These are phyloP conservation scores for Phalangium opilio DNA, from an alignment of 2,888 invertebrate species.

Conservation along the genomic window DNA sequence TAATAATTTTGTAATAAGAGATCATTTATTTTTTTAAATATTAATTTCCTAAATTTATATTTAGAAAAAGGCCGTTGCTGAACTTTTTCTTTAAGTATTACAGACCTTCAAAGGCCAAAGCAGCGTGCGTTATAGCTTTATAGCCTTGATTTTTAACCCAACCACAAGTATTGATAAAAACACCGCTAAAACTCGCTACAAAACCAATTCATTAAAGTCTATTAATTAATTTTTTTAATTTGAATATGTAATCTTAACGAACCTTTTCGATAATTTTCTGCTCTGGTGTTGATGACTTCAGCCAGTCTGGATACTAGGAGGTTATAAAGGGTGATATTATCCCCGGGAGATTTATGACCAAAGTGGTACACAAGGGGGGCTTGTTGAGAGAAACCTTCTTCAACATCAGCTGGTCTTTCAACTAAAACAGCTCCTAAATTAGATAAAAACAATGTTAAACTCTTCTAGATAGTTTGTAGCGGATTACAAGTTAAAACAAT, in stretches of 20 bases:
- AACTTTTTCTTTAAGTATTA: not conserved
- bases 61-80: too few species aligned
- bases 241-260: constrained; percentile 18
- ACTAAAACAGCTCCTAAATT: constrained; percentile 50
- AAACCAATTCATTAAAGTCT: constrained; percentile 32
- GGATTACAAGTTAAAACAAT: constrained; percentile 28
- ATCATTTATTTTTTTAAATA: too few species aligned
- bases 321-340: constrained; percentile 69
- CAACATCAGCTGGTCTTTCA: constrained; percentile 80
- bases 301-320: constrained; percentile 68
- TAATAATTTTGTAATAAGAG: too few species aligned
- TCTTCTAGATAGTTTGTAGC: too few species aligned
- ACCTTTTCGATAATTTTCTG: constrained; percentile 77
- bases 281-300: constrained; percentile 63
- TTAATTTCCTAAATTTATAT: too few species aligned
- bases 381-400: constrained; percentile 86
- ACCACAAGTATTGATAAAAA: constrained; percentile 92
- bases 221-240: constrained; percentile 7
- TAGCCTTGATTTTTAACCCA: constrained; percentile 84
- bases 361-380: constrained; percentile 87
- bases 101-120: constrained; percentile 72
- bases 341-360: constrained; percentile 61
- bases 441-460: not conserved
- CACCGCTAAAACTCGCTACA: constrained; percentile 44
- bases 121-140: constrained; percentile 66